Evolutionary conservation across 2,113 vertebrate genomes (phyloP).

Genomic region (Pollachius pollachius): DNA sequence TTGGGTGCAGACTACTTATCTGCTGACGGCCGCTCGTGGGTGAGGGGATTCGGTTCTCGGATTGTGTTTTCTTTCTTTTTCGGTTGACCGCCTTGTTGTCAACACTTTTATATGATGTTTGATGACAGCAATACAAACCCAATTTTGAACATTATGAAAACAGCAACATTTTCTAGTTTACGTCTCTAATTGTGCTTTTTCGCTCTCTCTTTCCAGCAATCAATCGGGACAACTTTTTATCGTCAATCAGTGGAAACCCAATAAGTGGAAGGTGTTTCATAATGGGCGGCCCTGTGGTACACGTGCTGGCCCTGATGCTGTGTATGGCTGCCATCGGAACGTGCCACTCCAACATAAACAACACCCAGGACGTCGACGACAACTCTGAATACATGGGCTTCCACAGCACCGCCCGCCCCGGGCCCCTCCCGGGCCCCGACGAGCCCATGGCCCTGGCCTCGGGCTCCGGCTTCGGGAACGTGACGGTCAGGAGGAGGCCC

Average conservation of each 20-base stretch:
- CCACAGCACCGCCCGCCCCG: slow-evolving; percentile 36
- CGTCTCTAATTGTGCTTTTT: not conserved
- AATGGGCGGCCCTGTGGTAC: slow-evolving; percentile 56
- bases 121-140: too few species aligned
- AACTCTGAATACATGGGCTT: slow-evolving; percentile 23
- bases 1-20: too few species aligned
- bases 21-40: too few species aligned
- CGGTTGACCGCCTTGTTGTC: too few species aligned
- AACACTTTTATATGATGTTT: too few species aligned
- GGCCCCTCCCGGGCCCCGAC: slow-evolving; percentile 4
- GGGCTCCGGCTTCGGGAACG: slow-evolving; percentile 17
- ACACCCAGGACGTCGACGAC: slow-evolving; percentile 32
- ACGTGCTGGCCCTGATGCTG: slow-evolving; percentile 64
- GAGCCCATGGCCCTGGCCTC: not conserved
- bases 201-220: slow-evolving; percentile 33
- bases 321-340: slow-evolving; percentile 65
- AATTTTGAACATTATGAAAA: too few species aligned
- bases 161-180: too few species aligned
- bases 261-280: slow-evolving; percentile 29
- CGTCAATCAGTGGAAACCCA: slow-evolving; percentile 29
- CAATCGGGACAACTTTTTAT: slow-evolving; percentile 38
- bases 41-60: too few species aligned
- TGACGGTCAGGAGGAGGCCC: slow-evolving; percentile 20
- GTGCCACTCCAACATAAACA: slow-evolving; percentile 67
- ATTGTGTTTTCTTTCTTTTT: too few species aligned